Percentiles rank a stretch among this genome's conserved stretches.
These are phyloP conservation scores for Ormyrus nitidulus DNA, from an alignment of 2,888 invertebrate genomes.

Conservation along the genomic window DNA sequence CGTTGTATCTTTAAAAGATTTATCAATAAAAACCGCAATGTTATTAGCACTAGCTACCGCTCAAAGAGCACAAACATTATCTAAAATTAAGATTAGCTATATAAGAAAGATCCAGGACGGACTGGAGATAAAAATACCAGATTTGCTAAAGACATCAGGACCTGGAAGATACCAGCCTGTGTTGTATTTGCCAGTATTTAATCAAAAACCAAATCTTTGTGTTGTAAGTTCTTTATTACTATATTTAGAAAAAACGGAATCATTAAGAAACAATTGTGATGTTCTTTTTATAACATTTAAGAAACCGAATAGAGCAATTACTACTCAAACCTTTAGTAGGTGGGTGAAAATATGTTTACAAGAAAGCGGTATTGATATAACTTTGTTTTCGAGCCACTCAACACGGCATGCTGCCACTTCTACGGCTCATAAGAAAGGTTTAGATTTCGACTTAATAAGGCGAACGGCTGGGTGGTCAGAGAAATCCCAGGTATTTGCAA, in stretches of 20 bases:
- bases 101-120: not conserved
- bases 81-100: not conserved
- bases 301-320: not conserved
- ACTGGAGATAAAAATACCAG: conserved; percentile 13
- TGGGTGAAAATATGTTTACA: not conserved
- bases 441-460: conserved; percentile 1
- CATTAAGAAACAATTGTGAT: conserved; percentile 9
- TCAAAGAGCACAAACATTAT: too few relatives aligned
- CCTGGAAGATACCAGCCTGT: conserved; percentile 8
- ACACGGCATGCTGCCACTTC: not conserved
- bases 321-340: not conserved
- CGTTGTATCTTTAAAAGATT: too few relatives aligned
- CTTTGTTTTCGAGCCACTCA: not conserved
- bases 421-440: not conserved
- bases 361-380: not conserved
- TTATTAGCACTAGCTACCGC: too few relatives aligned
- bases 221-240: not conserved
- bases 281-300: not conserved
- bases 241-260: not conserved
- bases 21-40: too few relatives aligned
- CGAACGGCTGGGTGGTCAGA: not conserved
- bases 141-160: conserved; percentile 6
- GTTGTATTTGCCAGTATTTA: conserved; percentile 1
- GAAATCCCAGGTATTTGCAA: not conserved
- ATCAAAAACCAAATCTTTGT: conserved; percentile 3